Conservation (phyloP, 2,888 invertebrate species). For the Omphaloscelis lunosa region DNA sequence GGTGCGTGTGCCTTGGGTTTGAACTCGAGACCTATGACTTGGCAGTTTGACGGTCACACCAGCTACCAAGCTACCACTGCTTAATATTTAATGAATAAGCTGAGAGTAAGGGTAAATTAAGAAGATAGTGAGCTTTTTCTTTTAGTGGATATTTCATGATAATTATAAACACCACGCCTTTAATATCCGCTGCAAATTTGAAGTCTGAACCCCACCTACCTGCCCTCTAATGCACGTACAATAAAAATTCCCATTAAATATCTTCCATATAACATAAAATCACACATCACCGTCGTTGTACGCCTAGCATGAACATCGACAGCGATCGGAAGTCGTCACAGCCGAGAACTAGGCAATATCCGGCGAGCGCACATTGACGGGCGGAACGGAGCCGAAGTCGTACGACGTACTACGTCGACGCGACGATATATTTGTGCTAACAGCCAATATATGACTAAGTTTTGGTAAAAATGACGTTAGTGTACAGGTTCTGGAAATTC, state of each 20-base stretch:
- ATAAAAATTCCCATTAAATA: slow-evolving; percentile 19
- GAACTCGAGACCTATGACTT: too few relatives aligned
- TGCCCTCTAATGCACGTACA: slow-evolving; percentile 2
- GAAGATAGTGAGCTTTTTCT: neutral
- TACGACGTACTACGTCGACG: slow-evolving; percentile 25
- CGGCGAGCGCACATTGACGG: slow-evolving; percentile 70
- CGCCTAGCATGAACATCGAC: slow-evolving; percentile 57
- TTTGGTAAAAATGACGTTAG: neutral
- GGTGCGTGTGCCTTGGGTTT: too few relatives aligned
- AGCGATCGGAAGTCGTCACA: slow-evolving; percentile 77
- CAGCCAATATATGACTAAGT: slow-evolving; percentile 9
- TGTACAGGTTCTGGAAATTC: neutral
- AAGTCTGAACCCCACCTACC: neutral
- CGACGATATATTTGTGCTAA: slow-evolving; percentile 20
- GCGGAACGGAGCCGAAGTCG: slow-evolving; percentile 67
- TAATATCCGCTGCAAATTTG: neutral
- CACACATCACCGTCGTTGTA: slow-evolving; percentile 31
- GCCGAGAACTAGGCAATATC: slow-evolving; percentile 81
- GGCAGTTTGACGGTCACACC: too few relatives aligned
- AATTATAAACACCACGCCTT: neutral
- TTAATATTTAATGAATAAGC: too few relatives aligned
- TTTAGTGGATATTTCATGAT: neutral
- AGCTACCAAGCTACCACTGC: too few relatives aligned
- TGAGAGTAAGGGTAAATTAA: neutral
- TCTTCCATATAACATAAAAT: slow-evolving; percentile 42